Conservation (phyloP, 2,113 vertebrate species). For the Lepus europaeus region DNA sequence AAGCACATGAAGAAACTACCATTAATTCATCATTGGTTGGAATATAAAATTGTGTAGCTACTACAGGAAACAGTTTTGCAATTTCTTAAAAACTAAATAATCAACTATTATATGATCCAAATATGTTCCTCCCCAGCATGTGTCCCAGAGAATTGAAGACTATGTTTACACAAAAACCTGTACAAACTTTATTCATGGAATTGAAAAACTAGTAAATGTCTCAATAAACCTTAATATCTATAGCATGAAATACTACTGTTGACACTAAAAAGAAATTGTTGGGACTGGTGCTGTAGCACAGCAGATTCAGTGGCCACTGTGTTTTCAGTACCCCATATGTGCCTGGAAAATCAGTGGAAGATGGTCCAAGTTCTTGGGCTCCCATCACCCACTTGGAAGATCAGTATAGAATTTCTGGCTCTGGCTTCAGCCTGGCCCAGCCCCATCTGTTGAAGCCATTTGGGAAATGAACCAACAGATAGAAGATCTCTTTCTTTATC, state of each 20-base stretch:
- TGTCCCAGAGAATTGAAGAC: background rate
- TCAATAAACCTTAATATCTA: background rate
- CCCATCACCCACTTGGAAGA: no score
- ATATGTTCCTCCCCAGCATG: background rate
- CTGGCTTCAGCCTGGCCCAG: no score
- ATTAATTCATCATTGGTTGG: background rate
- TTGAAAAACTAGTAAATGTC: background rate
- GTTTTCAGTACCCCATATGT: no score
- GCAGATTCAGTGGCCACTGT: no score
- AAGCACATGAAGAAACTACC: background rate
- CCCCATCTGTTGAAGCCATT: no score
- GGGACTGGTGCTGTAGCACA: no score
- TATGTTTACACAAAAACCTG: background rate
- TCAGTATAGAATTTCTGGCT: no score
- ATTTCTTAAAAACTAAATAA: slow-evolving; percentile 25
- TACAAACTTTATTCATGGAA: background rate
- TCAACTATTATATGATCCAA: background rate
- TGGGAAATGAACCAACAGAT: no score
- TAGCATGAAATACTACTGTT: background rate
- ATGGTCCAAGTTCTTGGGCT: no score
- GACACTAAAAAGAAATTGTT: background rate
- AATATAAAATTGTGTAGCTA: background rate
- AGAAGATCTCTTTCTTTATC: no score
- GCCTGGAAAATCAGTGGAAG: no score
- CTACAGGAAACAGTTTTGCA: background rate